Conservation (phyloP, 2,888 invertebrate genomes). For the Scrobipalpa atriplicella region DNA sequence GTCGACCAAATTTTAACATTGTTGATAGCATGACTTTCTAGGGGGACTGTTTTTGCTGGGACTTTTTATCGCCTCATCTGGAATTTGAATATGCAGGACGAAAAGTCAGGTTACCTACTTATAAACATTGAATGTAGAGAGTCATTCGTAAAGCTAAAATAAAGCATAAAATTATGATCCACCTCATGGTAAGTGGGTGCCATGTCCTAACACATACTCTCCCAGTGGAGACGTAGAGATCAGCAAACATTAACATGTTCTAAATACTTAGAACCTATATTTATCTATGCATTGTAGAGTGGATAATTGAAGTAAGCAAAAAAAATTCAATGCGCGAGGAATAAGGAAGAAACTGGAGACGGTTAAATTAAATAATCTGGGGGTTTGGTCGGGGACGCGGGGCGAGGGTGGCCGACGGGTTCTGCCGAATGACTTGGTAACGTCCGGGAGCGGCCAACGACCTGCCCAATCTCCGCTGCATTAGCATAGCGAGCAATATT, state of each 20-base stretch:
- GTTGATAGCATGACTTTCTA: constrained; percentile 42
- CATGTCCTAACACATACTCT: too few relatives aligned
- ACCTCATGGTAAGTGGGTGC: too few relatives aligned
- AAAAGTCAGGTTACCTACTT: not conserved
- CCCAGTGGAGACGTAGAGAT: too few relatives aligned
- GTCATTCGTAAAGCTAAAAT: too few relatives aligned
- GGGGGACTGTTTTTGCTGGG: not conserved
- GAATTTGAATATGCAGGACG: not conserved
- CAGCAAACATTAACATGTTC: too few relatives aligned
- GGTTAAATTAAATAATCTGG: constrained; percentile 21
- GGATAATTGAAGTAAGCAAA: not conserved
- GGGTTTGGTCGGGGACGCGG: constrained; percentile 33
- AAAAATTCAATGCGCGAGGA: not conserved
- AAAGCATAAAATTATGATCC: too few relatives aligned
- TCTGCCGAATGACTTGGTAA: constrained; percentile 78
- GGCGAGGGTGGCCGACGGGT: constrained; percentile 72
- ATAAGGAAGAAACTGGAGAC: constrained; percentile 15
- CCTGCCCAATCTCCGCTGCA: constrained; percentile 83
- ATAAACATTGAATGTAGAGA: not conserved
- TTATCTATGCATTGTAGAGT: too few relatives aligned
- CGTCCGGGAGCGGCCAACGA: constrained; percentile 82
- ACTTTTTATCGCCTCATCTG: not conserved
- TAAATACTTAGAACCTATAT: too few relatives aligned
- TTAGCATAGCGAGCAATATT: constrained; percentile 83
- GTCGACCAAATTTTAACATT: constrained; percentile 65